phyloP scores from a whole-genome alignment of 92 coral and sea anemone species.

The Siderastrea siderea region DNA sequence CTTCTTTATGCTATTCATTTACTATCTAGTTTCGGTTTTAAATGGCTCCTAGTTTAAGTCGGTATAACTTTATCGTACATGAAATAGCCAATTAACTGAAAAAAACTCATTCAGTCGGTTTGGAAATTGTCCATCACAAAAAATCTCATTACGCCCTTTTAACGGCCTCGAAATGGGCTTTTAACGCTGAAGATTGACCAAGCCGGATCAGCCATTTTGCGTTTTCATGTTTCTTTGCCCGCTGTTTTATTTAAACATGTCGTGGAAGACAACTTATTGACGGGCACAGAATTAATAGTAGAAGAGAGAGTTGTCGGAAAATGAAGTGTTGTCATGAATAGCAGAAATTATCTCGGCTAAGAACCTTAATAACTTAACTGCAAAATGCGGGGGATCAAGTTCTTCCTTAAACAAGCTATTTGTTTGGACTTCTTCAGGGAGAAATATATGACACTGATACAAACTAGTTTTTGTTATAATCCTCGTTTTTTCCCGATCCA shows the following conservation, averaged over 20 bases:
- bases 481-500: slow-evolving; percentile 9
- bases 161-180: slow-evolving; percentile 41
- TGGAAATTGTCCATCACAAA: slow-evolving; percentile 24
- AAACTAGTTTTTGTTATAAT: slow-evolving; percentile 26
- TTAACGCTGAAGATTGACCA: slow-evolving; percentile 24
- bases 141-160: slow-evolving; percentile 13
- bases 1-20: neutral
- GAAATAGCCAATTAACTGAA: slow-evolving; percentile 26
- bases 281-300: neutral
- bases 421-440: slow-evolving; percentile 26
- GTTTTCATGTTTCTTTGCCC: neutral
- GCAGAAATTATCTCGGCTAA: slow-evolving; percentile 5
- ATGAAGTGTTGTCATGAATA: neutral
- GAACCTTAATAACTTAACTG: slow-evolving; percentile 10
- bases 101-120: slow-evolving; percentile 6
- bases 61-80: neutral
- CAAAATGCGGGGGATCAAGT: slow-evolving; percentile 25
- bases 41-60: neutral
- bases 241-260: slow-evolving; percentile 17
- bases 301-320: neutral
- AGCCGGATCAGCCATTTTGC: slow-evolving; percentile 21
- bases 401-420: slow-evolving; percentile 32
- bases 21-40: neutral
- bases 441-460: slow-evolving; percentile 30
- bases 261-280: neutral